Evolutionary conservation across 1,140 invertebrate genomes (phyloP), one percentile per base, ranked within the genome.

Genomic region (Cardiocondyla obscurior): DNA sequence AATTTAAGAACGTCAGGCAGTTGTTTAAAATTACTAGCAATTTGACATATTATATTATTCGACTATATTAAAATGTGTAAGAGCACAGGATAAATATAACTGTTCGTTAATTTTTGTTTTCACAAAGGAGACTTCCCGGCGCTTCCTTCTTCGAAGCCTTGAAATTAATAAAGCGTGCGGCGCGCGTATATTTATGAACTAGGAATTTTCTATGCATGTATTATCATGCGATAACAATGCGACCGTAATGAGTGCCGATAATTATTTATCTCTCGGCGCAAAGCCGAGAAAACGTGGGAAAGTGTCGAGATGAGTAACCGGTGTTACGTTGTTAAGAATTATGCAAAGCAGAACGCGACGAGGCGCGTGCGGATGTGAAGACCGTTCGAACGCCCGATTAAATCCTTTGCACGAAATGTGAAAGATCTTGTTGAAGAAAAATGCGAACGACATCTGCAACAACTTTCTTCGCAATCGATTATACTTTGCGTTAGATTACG

Each of bases 221-320:
- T 46, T 46, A 49, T 79, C 28, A 64, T 16, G 22, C 33, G 51
- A 67, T 53, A 58, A 49, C 55, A 44, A 73, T 57, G 76, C 46
- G 57, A 60, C 46, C 12, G 51, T 62, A 84, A 79, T 51, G 46
- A 28, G 30, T n/a, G 16, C 46, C 16, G n/a, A 42, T 84, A 72
- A 85, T 85, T 72, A 51, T 85, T 62, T 82, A 39, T 53, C 19
- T 86, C 49, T 30, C 49, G 10, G 49, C 28, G 22, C 33, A 65
- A 44, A 28, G 28, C n/a, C 39, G 64, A 58, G 44, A 65, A 73
- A 83, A 77, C 86, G 86, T 88, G 86, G 69, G 85, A 88, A 84
- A 84, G 25, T 33, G 49, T n/a, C 6, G 70, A 77, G 65, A 77
- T 39, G 28, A 44, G 55, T 87, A 84, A 86, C 65, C 33, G 44